Conservation (phyloP, 2,888 invertebrate species). For the Diploptera punctata region DNA sequence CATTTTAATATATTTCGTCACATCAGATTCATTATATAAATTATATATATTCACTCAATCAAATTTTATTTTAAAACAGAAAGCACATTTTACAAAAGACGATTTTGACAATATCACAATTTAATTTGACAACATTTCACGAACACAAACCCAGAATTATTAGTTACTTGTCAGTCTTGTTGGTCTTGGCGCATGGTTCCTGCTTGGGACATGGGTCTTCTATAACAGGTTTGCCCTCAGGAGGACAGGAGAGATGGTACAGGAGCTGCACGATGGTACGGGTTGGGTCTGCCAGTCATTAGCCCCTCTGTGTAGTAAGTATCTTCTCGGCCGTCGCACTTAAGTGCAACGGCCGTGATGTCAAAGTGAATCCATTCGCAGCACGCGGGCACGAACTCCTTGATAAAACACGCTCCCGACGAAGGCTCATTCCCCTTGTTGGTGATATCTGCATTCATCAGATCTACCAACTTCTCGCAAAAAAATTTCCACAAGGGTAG, state of each 20-base stretch:
- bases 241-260: not conserved
- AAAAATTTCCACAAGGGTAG: conserved; percentile 42
- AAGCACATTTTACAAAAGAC: no score
- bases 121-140: no score
- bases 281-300: conserved; percentile 42
- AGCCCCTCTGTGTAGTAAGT: conserved; percentile 43
- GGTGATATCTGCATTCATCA: conserved; percentile 34
- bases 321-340: conserved; percentile 44
- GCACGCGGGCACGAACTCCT: conserved; percentile 8
- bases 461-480: conserved; percentile 46
- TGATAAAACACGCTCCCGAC: not conserved
- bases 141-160: no score
- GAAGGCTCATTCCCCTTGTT: not conserved
- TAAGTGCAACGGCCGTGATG: conserved; percentile 40
- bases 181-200: no score
- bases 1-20: no score
- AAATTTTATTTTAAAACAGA: no score
- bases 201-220: not conserved
- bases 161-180: no score
- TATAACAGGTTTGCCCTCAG: not conserved
- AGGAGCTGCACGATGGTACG: conserved; percentile 34
- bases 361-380: conserved; percentile 45
- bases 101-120: no score
- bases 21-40: no score
- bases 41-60: no score